Percentiles rank a stretch among this genome's conserved stretches.
phyloP scores from a whole-genome alignment of 2,797 vertebrate species.

The Syngnathus acus region DNA sequence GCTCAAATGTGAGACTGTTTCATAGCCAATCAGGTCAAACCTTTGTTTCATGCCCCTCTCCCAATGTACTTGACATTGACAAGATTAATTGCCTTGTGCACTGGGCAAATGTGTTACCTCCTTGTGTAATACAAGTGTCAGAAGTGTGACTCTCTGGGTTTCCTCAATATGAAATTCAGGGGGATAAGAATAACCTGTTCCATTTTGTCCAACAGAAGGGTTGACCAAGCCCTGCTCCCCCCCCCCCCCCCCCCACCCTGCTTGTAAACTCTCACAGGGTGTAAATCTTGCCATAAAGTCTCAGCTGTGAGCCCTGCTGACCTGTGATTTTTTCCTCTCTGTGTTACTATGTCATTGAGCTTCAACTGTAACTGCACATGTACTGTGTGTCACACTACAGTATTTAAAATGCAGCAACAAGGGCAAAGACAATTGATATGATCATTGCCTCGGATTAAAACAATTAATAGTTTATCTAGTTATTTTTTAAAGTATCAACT shows the following conservation, averaged over 20 bases:
- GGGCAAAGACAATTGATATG: constrained; percentile 13
- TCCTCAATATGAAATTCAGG: constrained; percentile 35
- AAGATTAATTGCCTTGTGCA: constrained; percentile 71
- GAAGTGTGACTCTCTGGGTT: constrained; percentile 44
- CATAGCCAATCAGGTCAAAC: constrained; percentile 69
- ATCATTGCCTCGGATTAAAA: not conserved
- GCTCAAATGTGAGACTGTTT: constrained; percentile 64
- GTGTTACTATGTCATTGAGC: constrained; percentile 47
- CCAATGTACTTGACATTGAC: constrained; percentile 71
- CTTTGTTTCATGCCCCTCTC: constrained; percentile 63
- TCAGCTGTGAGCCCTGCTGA: constrained; percentile 69
- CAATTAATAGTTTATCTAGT: not conserved
- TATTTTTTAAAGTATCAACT: not conserved
- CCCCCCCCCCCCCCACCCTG: constrained; percentile 11
- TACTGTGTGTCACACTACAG: constrained; percentile 34
- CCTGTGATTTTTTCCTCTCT: constrained; percentile 60
- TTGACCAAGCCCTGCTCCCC: constrained; percentile 46
- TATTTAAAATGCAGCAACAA: constrained; percentile 38
- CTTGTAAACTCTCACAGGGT: constrained; percentile 60
- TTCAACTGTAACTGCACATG: constrained; percentile 50
- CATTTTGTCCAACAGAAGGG: constrained; percentile 44
- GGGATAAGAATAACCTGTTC: constrained; percentile 29
- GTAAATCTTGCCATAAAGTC: constrained; percentile 70
- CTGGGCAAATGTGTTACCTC: constrained; percentile 62
- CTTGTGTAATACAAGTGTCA: constrained; percentile 67